phyloP scores from a whole-genome alignment of 1,140 invertebrate species.

The Leptinotarsa undecemlineata region DNA sequence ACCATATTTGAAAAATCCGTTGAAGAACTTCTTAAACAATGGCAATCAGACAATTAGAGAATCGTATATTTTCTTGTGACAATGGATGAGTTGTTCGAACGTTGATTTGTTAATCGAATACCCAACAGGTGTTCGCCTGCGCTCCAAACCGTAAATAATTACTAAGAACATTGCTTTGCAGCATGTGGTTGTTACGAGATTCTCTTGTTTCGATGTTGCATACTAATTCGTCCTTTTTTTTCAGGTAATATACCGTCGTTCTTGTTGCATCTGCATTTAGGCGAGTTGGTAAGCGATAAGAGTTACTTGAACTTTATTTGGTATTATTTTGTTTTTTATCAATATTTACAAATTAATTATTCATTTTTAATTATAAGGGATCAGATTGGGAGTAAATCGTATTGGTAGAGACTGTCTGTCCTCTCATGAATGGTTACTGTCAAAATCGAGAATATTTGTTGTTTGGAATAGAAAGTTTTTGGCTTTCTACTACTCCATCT shows the following conservation, averaged over 20 bases:
- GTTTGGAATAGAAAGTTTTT: too few species aligned
- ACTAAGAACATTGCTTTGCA: neutral
- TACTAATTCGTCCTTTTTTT: slow-evolving; percentile 8
- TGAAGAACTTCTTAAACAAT: neutral
- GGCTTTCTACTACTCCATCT: too few species aligned
- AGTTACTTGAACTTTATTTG: too few species aligned
- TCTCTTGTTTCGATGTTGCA: slow-evolving; percentile 7
- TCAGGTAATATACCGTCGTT: neutral
- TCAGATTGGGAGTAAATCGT: too few species aligned
- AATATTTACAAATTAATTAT: too few species aligned
- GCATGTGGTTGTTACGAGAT: slow-evolving; percentile 5
- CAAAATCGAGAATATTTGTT: too few species aligned
- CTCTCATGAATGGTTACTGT: too few species aligned
- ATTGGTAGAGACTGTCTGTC: too few species aligned
- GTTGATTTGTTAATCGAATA: neutral
- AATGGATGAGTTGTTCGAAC: neutral
- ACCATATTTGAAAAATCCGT: too few species aligned
- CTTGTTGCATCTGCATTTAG: neutral
- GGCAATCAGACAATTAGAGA: neutral
- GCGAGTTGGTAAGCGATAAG: neutral
- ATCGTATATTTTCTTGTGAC: neutral
- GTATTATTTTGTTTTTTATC: too few species aligned
- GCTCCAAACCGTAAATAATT: neutral
- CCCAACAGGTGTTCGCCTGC: slow-evolving; percentile 1
- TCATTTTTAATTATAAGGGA: too few species aligned